A percentile compares a stretch with the other conserved stretches of the same genome.
Conservation (phyloP, 2,113 vertebrate genomes). For the Rhynchomys soricoides region DNA sequence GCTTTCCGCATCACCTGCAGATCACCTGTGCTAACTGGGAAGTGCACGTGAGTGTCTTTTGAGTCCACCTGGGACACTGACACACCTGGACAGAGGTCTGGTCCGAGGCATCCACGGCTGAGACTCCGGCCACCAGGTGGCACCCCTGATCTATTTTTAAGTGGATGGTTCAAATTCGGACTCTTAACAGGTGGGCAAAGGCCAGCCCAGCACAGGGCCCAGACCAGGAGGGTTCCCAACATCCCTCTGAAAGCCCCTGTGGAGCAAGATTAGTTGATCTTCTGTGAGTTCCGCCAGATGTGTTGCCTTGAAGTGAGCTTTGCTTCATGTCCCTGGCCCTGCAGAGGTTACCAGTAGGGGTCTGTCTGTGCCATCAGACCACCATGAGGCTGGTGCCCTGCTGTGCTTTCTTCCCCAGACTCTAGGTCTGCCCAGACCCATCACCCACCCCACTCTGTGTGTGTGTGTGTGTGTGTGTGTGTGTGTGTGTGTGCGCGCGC, state of each 20-base stretch:
- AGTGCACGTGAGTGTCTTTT: accelerated
- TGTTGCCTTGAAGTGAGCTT: background rate
- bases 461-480: background rate
- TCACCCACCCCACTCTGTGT: background rate
- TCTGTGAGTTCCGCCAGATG: too few species aligned
- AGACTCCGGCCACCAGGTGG: conserved; percentile 72
- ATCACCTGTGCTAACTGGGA: accelerated
- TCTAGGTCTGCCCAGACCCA: background rate
- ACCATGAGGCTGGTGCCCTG: accelerated
- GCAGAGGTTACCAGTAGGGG: background rate
- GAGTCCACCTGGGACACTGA: background rate
- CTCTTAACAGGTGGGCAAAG: accelerated
- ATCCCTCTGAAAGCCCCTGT: too few species aligned
- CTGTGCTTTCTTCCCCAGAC: too few species aligned
- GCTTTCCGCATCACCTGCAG: accelerated
- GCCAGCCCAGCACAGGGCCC: background rate
- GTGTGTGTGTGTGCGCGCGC: background rate
- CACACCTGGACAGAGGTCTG: accelerated
- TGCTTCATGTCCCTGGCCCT: too few species aligned
- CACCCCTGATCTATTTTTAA: background rate
- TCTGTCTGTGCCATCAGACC: background rate
- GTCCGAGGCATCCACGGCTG: accelerated
- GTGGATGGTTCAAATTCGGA: background rate
- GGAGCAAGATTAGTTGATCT: background rate
- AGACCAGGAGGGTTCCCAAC: background rate